Evolutionary conservation across 2,797 vertebrate species (phyloP).

Genomic region (Megaceryle alcyon): DNA sequence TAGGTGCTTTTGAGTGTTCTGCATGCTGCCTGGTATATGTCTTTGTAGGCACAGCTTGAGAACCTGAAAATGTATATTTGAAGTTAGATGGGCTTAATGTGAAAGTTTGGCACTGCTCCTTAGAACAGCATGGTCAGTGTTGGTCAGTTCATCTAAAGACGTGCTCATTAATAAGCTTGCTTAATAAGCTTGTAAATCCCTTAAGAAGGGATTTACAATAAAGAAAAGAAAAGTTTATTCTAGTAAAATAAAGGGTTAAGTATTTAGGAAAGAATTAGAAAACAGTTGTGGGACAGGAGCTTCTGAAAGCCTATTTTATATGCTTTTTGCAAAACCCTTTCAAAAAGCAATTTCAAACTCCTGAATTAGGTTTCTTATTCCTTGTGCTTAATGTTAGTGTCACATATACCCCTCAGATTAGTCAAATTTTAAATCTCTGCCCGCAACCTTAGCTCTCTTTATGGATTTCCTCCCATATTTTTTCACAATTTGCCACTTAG

Average conservation of each 20-base stretch:
- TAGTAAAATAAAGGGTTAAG: background rate
- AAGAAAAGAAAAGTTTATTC: background rate
- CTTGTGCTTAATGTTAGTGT: background rate
- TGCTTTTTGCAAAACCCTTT: background rate
- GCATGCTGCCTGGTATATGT: background rate
- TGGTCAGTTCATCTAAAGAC: background rate
- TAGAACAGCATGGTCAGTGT: background rate
- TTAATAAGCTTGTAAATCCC: too few species aligned
- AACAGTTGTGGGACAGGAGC: background rate
- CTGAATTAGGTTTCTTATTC: background rate
- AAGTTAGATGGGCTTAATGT: background rate
- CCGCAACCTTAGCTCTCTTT: background rate
- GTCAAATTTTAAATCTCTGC: background rate
- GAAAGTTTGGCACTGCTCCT: background rate
- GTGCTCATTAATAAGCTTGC: background rate
- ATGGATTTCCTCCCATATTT: background rate
- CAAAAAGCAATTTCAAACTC: background rate
- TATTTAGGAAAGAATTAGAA: background rate
- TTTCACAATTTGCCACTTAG: background rate
- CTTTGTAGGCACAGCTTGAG: background rate
- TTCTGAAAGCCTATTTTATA: conserved; percentile 1
- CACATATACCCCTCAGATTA: background rate
- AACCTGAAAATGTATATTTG: background rate
- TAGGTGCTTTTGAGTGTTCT: background rate
- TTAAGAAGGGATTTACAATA: background rate